phyloP scores from a whole-genome alignment of 1,140 invertebrate species.

The Watersipora subatra region DNA sequence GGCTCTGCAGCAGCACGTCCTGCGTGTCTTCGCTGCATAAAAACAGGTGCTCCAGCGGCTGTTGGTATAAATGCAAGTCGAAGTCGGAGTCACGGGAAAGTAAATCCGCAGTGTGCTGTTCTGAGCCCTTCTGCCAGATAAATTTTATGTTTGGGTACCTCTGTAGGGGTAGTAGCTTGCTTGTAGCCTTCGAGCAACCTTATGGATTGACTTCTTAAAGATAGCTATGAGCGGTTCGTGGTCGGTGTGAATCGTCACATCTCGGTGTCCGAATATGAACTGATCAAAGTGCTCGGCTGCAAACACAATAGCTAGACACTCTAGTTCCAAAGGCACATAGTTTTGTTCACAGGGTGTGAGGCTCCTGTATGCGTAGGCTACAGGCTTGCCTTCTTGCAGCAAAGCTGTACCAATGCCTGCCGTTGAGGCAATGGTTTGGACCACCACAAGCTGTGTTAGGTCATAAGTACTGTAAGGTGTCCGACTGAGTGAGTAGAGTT shows the following conservation, averaged over 20 bases:
- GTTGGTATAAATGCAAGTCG: background rate
- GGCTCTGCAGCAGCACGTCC: background rate
- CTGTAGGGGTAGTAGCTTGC: conserved; percentile 29
- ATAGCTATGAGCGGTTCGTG: conserved; percentile 26
- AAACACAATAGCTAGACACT: conserved; percentile 32
- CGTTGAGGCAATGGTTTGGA: conserved; percentile 9
- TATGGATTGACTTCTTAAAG: conserved; percentile 25
- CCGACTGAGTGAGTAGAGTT: background rate
- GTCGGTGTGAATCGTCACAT: conserved; percentile 22
- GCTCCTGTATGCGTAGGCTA: conserved; percentile 13
- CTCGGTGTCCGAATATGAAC: conserved; percentile 35
- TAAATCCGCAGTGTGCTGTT: conserved; percentile 33
- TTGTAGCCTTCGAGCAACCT: conserved; percentile 23
- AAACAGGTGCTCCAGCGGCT: background rate
- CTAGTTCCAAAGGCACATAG: background rate
- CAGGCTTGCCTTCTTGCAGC: conserved; percentile 12
- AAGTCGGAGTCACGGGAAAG: conserved; percentile 11
- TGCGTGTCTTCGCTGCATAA: background rate
- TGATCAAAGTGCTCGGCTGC: conserved; percentile 42
- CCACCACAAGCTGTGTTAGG: background rate
- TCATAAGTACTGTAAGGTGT: background rate
- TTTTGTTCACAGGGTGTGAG: conserved; percentile 8
- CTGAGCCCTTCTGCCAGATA: conserved; percentile 23
- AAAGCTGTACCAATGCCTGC: conserved; percentile 11
- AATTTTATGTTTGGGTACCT: conserved; percentile 36